Evolutionary conservation across 2,888 invertebrate species (phyloP), one percentile per base, ranked within the genome.

Genomic region (Phania funesta): DNA sequence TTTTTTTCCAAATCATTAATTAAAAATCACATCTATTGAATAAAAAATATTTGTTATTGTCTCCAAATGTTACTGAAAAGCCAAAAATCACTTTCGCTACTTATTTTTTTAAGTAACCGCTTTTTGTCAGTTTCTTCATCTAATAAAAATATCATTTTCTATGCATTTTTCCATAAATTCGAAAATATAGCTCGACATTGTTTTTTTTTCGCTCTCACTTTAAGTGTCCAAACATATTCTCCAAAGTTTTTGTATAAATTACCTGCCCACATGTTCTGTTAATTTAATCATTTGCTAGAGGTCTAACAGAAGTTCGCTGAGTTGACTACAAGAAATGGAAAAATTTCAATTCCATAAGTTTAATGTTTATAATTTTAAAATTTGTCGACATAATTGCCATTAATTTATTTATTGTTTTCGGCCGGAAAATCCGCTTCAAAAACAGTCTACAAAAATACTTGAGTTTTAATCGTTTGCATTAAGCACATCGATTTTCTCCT

Each of bases 91-190:
- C 5, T 44, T 44, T 44, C 9, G 4, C 2, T 35, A 8, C 9
- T 35, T 35, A 8, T 35, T 35, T 35, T 35, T 35, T 2, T 9
- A 38, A 50, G 35, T 20, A 50, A 26, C 7, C 62, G 73, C 60
- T 73, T 62, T 52, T 52, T 29, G 16, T 22, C 62, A 35, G 13
- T 35, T 46, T 18, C 3, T 35, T 48, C 46, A 64, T 56, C 46
- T 38, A 74, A 46, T 54, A 65, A 64, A 65, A 29, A 2, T 26
- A 46, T 65, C 64, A 74, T 74, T 74, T 74, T 74, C 54, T 65
- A 56, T 46, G 16, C 32, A 56, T 35, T n/a, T 46, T 29, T 35
- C 20, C 54, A 74, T 64, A 26, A 54, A 74, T 20, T 65, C 46
- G 54, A 35, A 54, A 65, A 2, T 46, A 44, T 54, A 24, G 32